Evolutionary conservation across 2,797 vertebrate species (phyloP), one percentile per base, ranked within the genome.

Genomic region (Helicolenus hilgendorfi): DNA sequence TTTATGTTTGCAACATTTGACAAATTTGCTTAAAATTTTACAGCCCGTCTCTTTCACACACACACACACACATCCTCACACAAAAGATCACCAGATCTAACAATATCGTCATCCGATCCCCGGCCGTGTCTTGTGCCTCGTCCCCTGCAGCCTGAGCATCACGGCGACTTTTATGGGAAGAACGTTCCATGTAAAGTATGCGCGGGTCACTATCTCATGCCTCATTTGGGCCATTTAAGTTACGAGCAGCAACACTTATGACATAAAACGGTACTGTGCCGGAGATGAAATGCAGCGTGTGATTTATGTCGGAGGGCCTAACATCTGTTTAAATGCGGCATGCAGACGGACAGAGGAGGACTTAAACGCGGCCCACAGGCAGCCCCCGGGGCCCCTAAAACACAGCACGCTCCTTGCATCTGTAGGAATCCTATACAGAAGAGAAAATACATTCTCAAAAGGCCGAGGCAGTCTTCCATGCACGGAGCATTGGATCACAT

Each of bases 291-390:
- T 94, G 92, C 93, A 73, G 79, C 63, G 20, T 93, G 91, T 94
- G 94, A 97, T 97, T 96, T 95, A 96, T 87, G 89, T 92, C 31
- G 7, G 58, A 79, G 79, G 87, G 77, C 72, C 92, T 88, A 92
- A 96, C 96, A 96, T 97, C 95, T 97, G 96, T 95, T 96, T 92
- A 95, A 96, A 96, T 92, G 87, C 65, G 31, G 87, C 90, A 88
- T 87, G 94, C 81, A 88, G 81, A 84, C 64, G 64, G 92, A 93
- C 84, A 91, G 82, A 93, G 85, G 56, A 90, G 84, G 88, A 86
- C 88, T 91, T 88, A 92, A 92, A 94, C 78, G 81, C n/a, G 89
- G 89, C 89, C 87, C 65, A 45, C 55, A 75, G 87, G 84, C 83
- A 71, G 69, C 86, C 92, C 92, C 38, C 8, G 64, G 82, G 90